Base-by-base conservation (phyloP, 2,888 invertebrate species). In the Melipona beecheii region DNA sequence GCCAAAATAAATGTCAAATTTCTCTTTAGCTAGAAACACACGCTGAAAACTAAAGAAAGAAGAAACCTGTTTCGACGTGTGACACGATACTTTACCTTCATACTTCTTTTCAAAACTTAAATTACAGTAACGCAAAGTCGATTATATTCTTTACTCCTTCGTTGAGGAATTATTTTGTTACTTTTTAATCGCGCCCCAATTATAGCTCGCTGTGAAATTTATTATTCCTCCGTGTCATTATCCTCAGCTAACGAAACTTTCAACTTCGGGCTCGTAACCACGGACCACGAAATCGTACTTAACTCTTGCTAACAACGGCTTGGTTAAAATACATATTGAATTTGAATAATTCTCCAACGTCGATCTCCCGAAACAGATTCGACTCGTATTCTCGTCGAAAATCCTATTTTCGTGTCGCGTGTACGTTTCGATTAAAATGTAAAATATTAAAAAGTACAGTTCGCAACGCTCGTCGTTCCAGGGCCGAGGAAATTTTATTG, bases 171-270 rank as follows among this genome's bases (percentile, higher is more conserved):
- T 54, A 72, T 4, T 31, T 31, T 17, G 19, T 71, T 72, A 60
- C 27, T 49, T 49, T 72, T 72, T 27, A 60, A 43, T 60, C 49
- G 49, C 71, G 21, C 60, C 60, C 49, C 60, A 60, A 72, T 72
- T 72, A 27, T 49, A 27, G 49, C 60, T 72, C 24, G 2, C 43
- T 24, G 60, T 19, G 9, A 6, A 49, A 72, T 60, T 72, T 72
- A 72, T 72, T 72, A 72, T 60, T 36, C 56, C 43, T 49, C 43
- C 0, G 43, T 43, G 71, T 49, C n/a, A 21, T 72, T 72, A 24
- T 27, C 58, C 71, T 4, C 43, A 11, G 19, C 17, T 49, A 21
- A 43, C 24, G 27, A 49, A 60, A 24, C 4, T 60, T 49, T 36
- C 2, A 43, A 43, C 49, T 21, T 36, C 43, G 13, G 36, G 6